Base-by-base conservation (phyloP, 2,888 invertebrate species). In the Trichopoda pennipes region DNA sequence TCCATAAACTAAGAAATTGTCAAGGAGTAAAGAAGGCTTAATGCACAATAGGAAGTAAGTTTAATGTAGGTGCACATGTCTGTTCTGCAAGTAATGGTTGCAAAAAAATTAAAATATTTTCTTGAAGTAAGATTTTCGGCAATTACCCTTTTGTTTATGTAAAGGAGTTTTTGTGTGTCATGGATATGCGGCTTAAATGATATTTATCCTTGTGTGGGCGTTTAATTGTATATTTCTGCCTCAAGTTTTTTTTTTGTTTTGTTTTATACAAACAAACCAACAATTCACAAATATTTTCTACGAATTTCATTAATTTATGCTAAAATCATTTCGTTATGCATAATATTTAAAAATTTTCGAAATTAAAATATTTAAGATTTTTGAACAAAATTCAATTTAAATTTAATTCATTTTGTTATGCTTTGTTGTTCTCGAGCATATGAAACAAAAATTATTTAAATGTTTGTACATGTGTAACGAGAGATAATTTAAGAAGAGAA, bases 71-170 rank as follows among this genome's bases (percentile, higher is more conserved):
- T 19, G 6, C n/a, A n/a, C 60, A 21, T 38, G 6, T 68, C 10
- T 19, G 21, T 51, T 16, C n/a, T 8, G 12, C 21, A 10, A 47
- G 32, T 58, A 51, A 64, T 21, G 49, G 49, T 42, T 21, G 47
- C 47, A 61, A 69, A 73, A 42, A 55, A 7, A 63, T 23, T 38
- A 35, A 53, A 72, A 53, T 44, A 44, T 49, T 47, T 44, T 35
- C 78, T 84, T 64, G 72, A 70, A 85, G 49, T 53, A 44, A 87
- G 88, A 88, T 89, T 88, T 88, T 84, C 85, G 85, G 85, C 85
- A 84, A 88, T 88, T 88, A 88, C 88, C 89, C 88, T 88, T 89
- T 79, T 82, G 78, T 81, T 68, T 88, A 85, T 86, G 84, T 84
- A 61, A 87, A 87, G 89, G 86, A 88, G 87, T 83, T 74, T 28